phyloP scores from a whole-genome alignment of 2,888 invertebrate species.

The Acanthoscelides obtectus region DNA sequence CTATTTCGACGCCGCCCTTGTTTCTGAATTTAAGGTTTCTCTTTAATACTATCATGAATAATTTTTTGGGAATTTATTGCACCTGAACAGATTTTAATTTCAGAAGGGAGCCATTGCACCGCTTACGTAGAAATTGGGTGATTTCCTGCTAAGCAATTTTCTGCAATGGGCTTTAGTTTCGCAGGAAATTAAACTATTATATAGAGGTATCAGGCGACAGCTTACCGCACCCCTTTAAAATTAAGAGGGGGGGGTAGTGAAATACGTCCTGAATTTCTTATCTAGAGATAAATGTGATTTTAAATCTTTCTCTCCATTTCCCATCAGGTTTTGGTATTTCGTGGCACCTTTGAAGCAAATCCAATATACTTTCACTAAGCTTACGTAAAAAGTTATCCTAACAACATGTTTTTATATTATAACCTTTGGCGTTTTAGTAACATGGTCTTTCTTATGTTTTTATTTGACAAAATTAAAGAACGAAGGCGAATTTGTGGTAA shows the following conservation, averaged over 20 bases:
- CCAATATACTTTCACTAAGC: too few relatives aligned
- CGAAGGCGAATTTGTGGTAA: too few relatives aligned
- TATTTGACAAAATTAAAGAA: too few relatives aligned
- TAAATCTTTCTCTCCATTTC: too few relatives aligned
- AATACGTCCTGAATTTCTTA: neutral
- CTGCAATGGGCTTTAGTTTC: neutral
- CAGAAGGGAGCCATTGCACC: neutral
- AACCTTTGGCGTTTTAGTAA: too few relatives aligned
- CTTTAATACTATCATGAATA: conserved; percentile 4
- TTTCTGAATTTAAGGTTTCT: neutral
- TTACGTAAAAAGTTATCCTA: too few relatives aligned
- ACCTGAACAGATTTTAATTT: neutral
- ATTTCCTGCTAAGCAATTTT: neutral
- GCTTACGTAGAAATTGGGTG: neutral
- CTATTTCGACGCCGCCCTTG: neutral
- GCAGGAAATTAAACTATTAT: neutral
- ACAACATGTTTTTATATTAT: too few relatives aligned
- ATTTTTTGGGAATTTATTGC: conserved; percentile 3
- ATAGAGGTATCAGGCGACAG: neutral
- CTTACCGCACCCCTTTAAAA: neutral
- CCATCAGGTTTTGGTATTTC: too few relatives aligned
- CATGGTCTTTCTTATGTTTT: too few relatives aligned
- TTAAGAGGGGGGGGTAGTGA: neutral
- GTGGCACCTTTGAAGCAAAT: too few relatives aligned
- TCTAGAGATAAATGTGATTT: neutral